These are phyloP conservation scores for Platycercus adscitus DNA, from an alignment of 2,113 vertebrate genomes.

Conservation along the genomic window DNA sequence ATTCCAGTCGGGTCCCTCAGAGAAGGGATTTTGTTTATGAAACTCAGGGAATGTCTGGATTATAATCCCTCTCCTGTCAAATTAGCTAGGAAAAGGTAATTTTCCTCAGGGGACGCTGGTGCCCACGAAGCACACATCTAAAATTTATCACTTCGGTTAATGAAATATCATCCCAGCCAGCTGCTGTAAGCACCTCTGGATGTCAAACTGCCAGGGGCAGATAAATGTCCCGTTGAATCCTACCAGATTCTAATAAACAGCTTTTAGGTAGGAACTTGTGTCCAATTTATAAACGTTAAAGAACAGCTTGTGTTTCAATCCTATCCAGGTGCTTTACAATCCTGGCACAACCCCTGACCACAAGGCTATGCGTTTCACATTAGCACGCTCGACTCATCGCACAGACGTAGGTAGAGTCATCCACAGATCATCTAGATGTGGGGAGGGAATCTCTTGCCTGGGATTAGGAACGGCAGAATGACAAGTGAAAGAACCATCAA, in stretches of 20 bases:
- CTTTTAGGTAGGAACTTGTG: constrained; percentile 46
- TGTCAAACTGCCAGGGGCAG: constrained; percentile 27
- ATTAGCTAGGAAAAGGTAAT: not conserved
- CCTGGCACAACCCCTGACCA: constrained; percentile 55
- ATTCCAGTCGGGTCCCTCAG: not conserved
- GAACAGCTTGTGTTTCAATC: constrained; percentile 49
- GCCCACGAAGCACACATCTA: constrained; percentile 8
- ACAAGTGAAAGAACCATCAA: not conserved
- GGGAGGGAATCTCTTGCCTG: not conserved
- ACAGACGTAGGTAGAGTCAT: not conserved
- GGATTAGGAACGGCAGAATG: not conserved
- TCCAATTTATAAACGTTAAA: constrained; percentile 32
- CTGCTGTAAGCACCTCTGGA: constrained; percentile 46
- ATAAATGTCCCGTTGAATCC: constrained; percentile 19
- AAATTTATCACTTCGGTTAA: constrained; percentile 39
- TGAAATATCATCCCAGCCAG: constrained; percentile 9
- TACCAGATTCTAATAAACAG: constrained; percentile 40
- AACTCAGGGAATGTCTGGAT: constrained; percentile 18
- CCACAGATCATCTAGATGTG: not conserved
- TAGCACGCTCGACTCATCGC: not conserved
- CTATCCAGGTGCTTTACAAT: constrained; percentile 49
- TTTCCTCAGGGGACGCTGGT: not conserved
- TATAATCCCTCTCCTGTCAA: constrained; percentile 48
- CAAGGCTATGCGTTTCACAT: not conserved
- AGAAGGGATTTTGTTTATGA: constrained; percentile 36